phyloP scores from a whole-genome alignment of 2,888 invertebrate genomes.

The Megastigmus dorsalis region DNA sequence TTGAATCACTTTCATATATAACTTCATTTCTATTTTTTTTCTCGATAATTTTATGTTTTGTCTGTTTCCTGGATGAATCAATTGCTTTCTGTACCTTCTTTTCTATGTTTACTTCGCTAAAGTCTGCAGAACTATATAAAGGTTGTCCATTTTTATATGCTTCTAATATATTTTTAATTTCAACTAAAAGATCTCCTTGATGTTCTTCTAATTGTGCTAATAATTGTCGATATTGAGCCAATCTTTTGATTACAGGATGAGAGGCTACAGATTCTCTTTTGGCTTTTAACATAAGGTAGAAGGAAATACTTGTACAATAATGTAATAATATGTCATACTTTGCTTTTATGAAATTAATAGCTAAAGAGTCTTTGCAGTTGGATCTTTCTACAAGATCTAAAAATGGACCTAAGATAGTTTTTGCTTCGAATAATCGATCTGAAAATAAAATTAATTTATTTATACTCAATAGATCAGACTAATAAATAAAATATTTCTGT shows the following conservation, averaged over 20 bases:
- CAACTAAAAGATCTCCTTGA: conserved; percentile 81
- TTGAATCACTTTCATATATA: conserved; percentile 19
- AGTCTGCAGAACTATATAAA: conserved; percentile 53
- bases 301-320: conserved; percentile 90
- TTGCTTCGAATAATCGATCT: conserved; percentile 79
- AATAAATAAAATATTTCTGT: conserved; percentile 20
- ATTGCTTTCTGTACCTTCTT: conserved; percentile 3
- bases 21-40: not conserved
- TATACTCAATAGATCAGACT: conserved; percentile 1
- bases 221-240: conserved; percentile 87
- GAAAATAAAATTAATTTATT: conserved; percentile 57
- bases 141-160: conserved; percentile 67
- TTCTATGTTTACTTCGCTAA: conserved; percentile 48
- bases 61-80: not conserved
- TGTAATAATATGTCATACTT: conserved; percentile 83
- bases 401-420: conserved; percentile 81
- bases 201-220: conserved; percentile 83
- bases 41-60: not conserved
- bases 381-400: conserved; percentile 79
- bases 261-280: conserved; percentile 82
- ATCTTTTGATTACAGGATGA: conserved; percentile 92
- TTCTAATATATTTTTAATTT: conserved; percentile 80
- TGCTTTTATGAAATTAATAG: conserved; percentile 82
- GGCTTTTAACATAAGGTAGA: conserved; percentile 89
- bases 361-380: conserved; percentile 80